Evolutionary conservation across 2,888 invertebrate genomes (phyloP).

Genomic region (Agrilus biguttatus): DNA sequence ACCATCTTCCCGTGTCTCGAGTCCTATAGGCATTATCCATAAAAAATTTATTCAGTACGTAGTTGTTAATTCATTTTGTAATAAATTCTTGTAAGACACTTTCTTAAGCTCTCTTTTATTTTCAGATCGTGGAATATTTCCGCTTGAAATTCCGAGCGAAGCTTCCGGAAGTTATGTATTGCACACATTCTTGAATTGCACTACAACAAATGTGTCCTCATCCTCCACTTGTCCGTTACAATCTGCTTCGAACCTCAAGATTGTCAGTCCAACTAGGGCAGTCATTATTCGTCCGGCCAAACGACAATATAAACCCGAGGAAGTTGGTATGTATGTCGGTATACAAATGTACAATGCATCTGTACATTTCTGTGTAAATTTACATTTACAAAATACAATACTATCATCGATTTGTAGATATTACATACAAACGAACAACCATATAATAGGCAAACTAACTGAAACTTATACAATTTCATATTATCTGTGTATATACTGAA

Average conservation of each 20-base stretch:
- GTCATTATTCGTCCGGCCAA: slow-evolving; percentile 48
- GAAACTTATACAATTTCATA: no score
- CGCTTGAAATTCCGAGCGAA: slow-evolving; percentile 43
- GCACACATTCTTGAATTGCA: slow-evolving; percentile 46
- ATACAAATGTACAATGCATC: neutral
- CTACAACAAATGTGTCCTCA: slow-evolving; percentile 26
- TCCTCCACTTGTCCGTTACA: slow-evolving; percentile 34
- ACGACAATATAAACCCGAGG: slow-evolving; percentile 47
- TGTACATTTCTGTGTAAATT: neutral
- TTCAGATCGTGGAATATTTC: slow-evolving; percentile 49
- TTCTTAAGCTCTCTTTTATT: slow-evolving; percentile 16
- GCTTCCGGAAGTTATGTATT: slow-evolving; percentile 44
- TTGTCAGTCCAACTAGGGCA: slow-evolving; percentile 49
- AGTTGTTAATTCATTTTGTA: no score
- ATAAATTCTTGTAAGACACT: no score
- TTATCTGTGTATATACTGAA: no score
- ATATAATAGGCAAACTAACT: no score
- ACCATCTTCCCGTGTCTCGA: no score
- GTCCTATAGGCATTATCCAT: no score
- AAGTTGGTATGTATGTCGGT: slow-evolving; percentile 37
- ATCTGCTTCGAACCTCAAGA: slow-evolving; percentile 43
- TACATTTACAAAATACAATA: no score
- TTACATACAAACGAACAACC: no score
- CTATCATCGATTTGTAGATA: no score
- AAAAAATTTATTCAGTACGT: no score